A percentile compares a stretch with the other conserved stretches of the same genome.
Conservation (phyloP, 92 coral and sea anemone species). For the Phenganax stokvisi region DNA sequence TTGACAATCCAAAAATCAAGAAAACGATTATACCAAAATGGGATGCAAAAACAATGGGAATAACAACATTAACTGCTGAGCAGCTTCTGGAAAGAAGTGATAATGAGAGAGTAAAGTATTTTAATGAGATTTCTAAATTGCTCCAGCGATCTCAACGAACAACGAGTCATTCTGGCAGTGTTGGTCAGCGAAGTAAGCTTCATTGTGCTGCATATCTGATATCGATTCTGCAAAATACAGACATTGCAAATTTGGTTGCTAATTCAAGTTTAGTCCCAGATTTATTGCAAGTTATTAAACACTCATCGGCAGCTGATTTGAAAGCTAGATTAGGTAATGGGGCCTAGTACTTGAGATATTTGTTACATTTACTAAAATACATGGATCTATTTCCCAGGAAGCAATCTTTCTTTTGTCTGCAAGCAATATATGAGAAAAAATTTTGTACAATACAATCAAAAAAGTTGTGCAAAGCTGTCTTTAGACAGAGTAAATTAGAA, state of each 20-base stretch:
- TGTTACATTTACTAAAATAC: no score
- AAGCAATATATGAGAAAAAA: not conserved
- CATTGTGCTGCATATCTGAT: conserved; percentile 77
- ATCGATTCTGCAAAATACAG: conserved; percentile 74
- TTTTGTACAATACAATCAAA: not conserved
- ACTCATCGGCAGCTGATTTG: conserved; percentile 84
- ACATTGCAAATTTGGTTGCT: conserved; percentile 72
- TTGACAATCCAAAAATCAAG: conserved; percentile 83
- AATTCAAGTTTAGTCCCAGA: conserved; percentile 68
- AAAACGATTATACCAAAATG: conserved; percentile 69
- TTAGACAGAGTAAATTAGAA: not conserved
- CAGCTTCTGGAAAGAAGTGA: conserved; percentile 59
- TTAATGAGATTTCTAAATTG: conserved; percentile 52
- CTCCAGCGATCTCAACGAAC: conserved; percentile 56
- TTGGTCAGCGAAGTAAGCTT: conserved; percentile 75
- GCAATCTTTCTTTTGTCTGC: no score
- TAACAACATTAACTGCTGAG: conserved; percentile 75
- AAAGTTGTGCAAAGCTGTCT: not conserved
- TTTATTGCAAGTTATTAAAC: conserved; percentile 65
- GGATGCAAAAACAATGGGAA: conserved; percentile 82
- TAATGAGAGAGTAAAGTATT: conserved; percentile 61
- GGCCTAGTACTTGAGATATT: not conserved
- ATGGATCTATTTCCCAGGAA: no score
- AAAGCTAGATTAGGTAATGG: conserved; percentile 87
- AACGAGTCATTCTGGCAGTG: conserved; percentile 53